Evolutionary conservation across 2,113 vertebrate genomes (phyloP).

Genomic region (Grus americana): DNA sequence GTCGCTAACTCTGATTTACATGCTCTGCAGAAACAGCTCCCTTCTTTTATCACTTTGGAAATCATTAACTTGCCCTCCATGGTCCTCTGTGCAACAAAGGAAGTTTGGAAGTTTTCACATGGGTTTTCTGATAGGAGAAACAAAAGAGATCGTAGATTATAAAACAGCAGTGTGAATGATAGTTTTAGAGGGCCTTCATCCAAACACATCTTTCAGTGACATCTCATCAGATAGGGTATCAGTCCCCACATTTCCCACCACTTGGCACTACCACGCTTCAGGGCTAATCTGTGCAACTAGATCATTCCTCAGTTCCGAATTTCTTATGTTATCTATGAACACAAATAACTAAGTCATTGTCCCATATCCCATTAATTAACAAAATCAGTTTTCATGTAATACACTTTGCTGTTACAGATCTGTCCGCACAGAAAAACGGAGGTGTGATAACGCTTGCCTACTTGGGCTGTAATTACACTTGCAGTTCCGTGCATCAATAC

Average conservation of each 20-base stretch:
- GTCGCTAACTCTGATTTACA: slow-evolving; percentile 49
- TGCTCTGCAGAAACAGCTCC: slow-evolving; percentile 46
- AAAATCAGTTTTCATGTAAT: background rate
- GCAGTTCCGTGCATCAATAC: background rate
- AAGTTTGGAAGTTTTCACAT: slow-evolving; percentile 56
- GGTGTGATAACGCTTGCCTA: background rate
- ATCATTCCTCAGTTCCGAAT: background rate
- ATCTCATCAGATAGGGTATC: background rate
- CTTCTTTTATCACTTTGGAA: slow-evolving; percentile 64
- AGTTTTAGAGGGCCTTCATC: background rate
- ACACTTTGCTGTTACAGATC: background rate
- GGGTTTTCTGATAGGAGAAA: slow-evolving; percentile 53
- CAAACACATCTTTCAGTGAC: background rate
- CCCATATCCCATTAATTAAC: background rate
- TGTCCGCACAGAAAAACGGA: background rate
- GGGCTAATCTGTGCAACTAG: background rate
- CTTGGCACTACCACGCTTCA: background rate
- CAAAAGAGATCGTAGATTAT: slow-evolving; percentile 49
- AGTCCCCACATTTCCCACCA: background rate
- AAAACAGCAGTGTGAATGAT: slow-evolving; percentile 7
- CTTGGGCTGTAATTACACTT: background rate
- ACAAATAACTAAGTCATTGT: background rate
- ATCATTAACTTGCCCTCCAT: slow-evolving; percentile 64
- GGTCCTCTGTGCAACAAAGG: slow-evolving; percentile 38
- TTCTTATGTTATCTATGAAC: background rate